Conservation (phyloP, 1,140 invertebrate genomes). For the Drosophila erecta region DNA sequence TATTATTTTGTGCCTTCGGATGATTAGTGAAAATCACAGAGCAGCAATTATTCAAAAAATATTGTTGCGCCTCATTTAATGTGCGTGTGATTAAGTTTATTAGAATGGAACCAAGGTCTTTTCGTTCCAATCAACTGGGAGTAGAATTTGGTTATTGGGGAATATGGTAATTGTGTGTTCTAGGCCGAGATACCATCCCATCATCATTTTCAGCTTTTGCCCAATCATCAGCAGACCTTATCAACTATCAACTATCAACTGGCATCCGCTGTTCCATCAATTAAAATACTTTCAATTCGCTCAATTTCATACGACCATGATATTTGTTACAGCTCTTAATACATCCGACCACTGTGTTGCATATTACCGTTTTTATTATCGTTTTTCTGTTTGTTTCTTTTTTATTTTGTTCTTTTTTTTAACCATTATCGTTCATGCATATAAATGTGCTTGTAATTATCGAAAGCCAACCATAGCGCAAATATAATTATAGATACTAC, state of each 20-base stretch:
- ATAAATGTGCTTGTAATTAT: constrained; percentile 70
- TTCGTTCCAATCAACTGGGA: too few species aligned
- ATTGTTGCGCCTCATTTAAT: constrained; percentile 29
- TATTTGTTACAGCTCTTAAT: constrained; percentile 43
- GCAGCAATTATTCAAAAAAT: not conserved
- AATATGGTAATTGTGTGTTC: not conserved
- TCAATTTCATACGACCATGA: constrained; percentile 42
- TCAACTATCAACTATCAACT: constrained; percentile 42
- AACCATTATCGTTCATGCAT: constrained; percentile 50
- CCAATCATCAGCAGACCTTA: constrained; percentile 30
- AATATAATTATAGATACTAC: constrained; percentile 53
- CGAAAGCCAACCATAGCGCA: constrained; percentile 49
- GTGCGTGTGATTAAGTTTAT: constrained; percentile 11
- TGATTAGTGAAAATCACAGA: constrained; percentile 9
- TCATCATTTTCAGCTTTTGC: constrained; percentile 31
- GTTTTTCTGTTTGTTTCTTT: constrained; percentile 12
- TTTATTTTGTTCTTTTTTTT: constrained; percentile 35
- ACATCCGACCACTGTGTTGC: constrained; percentile 26
- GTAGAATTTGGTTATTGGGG: not conserved
- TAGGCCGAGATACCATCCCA: not conserved
- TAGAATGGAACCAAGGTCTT: constrained; percentile 17
- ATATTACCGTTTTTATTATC: constrained; percentile 45
- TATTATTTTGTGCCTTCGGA: constrained; percentile 18
- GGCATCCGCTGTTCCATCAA: constrained; percentile 38
- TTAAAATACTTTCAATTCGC: constrained; percentile 47